These are phyloP conservation scores for Sebastiscus albofasciatus DNA, from an alignment of 2,797 vertebrate genomes.

Conservation along the genomic window DNA sequence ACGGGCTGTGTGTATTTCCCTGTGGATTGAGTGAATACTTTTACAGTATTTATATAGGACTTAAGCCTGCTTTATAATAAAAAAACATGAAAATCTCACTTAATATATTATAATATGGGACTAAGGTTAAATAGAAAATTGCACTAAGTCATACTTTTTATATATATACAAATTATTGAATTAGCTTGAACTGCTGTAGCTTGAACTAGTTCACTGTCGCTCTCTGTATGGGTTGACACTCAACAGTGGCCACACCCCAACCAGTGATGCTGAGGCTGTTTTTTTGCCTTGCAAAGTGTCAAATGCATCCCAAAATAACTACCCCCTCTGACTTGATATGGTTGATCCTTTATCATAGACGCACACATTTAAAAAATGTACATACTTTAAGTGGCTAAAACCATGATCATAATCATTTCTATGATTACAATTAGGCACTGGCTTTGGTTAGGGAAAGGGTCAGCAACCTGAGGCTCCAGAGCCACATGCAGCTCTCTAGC, in stretches of 20 bases:
- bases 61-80: too few species aligned
- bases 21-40: too few species aligned
- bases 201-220: background rate
- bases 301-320: background rate
- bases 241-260: background rate
- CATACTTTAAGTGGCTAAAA: too few species aligned
- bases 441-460: background rate
- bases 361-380: background rate
- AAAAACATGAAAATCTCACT: too few species aligned
- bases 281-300: conserved; percentile 13
- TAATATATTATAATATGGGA: too few species aligned
- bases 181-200: too few species aligned
- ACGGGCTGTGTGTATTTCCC: too few species aligned
- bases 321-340: background rate
- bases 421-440: background rate
- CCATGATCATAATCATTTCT: background rate
- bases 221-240: background rate
- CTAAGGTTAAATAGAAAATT: too few species aligned
- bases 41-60: too few species aligned
- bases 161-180: too few species aligned
- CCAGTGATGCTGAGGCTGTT: background rate
- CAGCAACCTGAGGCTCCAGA: background rate
- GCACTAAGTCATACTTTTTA: too few species aligned
- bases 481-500: too few species aligned
- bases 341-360: background rate